Percentiles rank a stretch among this genome's conserved stretches.
Evolutionary conservation across 2,797 vertebrate species (phyloP).

Genomic region (Ceryle rudis): DNA sequence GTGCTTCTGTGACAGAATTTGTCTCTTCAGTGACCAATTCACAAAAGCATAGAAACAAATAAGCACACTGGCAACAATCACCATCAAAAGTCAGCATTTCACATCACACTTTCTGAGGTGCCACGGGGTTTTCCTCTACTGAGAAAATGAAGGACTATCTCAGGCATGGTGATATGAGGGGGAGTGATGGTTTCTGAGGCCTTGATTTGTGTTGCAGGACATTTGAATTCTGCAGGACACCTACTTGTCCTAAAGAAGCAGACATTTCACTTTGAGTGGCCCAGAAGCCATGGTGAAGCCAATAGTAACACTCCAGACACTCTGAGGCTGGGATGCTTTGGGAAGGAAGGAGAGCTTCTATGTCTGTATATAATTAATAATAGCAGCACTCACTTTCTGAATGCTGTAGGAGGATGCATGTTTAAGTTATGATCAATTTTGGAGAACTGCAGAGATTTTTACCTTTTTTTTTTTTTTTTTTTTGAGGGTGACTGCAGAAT

Average conservation of each 20-base stretch:
- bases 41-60: neutral
- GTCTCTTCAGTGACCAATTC: neutral
- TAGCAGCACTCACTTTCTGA: neutral
- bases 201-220: neutral
- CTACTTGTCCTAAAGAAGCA: neutral
- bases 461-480: neutral
- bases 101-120: accelerated
- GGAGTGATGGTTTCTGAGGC: neutral
- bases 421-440: neutral
- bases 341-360: neutral
- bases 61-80: neutral
- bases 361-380: neutral
- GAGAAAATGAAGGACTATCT: neutral
- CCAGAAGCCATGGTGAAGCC: neutral
- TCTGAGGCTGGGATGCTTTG: neutral
- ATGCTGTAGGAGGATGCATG: neutral
- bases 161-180: neutral
- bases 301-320: neutral
- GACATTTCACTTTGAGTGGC: accelerated
- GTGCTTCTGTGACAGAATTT: neutral
- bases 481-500: neutral
- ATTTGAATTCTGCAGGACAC: neutral
- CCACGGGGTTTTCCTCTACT: neutral
- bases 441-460: neutral
- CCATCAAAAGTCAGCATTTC: neutral